Conservation (phyloP, 2,797 vertebrate genomes). For the Nothura maculosa region DNA sequence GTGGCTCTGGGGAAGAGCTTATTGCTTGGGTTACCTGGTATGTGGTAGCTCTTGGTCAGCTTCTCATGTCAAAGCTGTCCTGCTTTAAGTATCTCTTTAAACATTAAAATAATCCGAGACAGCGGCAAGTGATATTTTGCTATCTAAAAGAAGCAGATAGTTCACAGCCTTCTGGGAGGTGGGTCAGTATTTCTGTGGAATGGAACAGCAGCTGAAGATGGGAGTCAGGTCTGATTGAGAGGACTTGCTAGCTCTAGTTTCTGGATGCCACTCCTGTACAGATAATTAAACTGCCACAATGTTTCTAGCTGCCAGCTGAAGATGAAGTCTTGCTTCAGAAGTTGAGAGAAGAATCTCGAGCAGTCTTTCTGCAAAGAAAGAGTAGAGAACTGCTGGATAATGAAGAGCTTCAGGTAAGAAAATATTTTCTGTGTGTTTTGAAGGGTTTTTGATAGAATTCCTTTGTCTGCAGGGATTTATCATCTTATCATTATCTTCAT, state of each 20-base stretch:
- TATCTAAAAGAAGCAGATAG: background rate
- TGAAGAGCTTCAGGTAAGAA: slow-evolving; percentile 94
- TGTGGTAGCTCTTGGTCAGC: background rate
- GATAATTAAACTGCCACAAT: background rate
- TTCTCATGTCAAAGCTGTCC: background rate
- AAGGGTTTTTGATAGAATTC: background rate
- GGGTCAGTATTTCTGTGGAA: background rate
- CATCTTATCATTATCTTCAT: background rate
- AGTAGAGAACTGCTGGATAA: slow-evolving; percentile 97
- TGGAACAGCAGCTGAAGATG: accelerated
- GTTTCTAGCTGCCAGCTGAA: slow-evolving; percentile 92
- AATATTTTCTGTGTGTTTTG: background rate
- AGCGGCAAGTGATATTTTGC: background rate
- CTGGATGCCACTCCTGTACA: background rate
- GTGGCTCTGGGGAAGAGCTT: background rate
- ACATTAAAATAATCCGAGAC: background rate
- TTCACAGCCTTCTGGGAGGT: background rate
- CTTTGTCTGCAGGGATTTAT: background rate
- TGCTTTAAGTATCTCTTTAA: background rate
- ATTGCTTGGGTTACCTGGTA: accelerated
- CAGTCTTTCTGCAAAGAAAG: slow-evolving; percentile 98
- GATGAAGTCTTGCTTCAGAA: slow-evolving; percentile 97
- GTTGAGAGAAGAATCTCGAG: slow-evolving; percentile 96
- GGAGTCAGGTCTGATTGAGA: background rate
- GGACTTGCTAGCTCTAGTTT: background rate